phyloP scores from a whole-genome alignment of 2,797 vertebrate species.

The Botia kubotai region DNA sequence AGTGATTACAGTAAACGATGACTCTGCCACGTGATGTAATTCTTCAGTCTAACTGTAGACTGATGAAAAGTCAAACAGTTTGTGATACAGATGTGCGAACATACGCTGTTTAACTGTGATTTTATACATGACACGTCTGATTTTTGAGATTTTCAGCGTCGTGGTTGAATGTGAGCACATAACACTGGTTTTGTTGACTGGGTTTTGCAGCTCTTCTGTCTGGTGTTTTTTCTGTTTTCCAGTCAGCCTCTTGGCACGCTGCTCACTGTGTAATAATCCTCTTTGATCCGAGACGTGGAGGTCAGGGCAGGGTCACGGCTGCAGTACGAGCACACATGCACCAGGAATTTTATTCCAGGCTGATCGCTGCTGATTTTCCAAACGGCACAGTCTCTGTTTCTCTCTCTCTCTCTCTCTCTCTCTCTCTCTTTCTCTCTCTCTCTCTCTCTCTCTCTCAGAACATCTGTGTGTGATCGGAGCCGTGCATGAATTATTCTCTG shows the following conservation, averaged over 20 bases:
- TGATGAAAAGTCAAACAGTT: not conserved
- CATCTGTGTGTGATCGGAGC: slow-evolving; percentile 66
- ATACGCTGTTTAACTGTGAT: not conserved
- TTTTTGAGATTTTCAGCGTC: no score
- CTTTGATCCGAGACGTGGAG: slow-evolving; percentile 72
- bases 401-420: slow-evolving; percentile 1
- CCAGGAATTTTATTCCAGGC: slow-evolving; percentile 63
- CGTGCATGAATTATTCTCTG: slow-evolving; percentile 65
- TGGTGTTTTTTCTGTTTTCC: slow-evolving; percentile 10
- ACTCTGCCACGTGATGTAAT: not conserved
- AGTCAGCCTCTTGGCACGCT: slow-evolving; percentile 53
- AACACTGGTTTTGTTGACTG: slow-evolving; percentile 15
- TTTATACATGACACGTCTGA: no score
- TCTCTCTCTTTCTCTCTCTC: slow-evolving; percentile 19
- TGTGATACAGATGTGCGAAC: not conserved
- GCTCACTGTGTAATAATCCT: slow-evolving; percentile 63
- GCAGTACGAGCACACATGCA: slow-evolving; percentile 66
- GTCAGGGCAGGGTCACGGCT: slow-evolving; percentile 72
- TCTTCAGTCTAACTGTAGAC: not conserved
- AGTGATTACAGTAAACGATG: not conserved
- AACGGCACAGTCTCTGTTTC: slow-evolving; percentile 33
- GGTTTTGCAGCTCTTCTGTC: slow-evolving; percentile 7
- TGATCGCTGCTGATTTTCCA: slow-evolving; percentile 73
- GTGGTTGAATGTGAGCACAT: slow-evolving; percentile 9
- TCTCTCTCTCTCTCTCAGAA: slow-evolving; percentile 42